phyloP scores from a whole-genome alignment of 2,888 invertebrate genomes.

The Alcis repandata region DNA sequence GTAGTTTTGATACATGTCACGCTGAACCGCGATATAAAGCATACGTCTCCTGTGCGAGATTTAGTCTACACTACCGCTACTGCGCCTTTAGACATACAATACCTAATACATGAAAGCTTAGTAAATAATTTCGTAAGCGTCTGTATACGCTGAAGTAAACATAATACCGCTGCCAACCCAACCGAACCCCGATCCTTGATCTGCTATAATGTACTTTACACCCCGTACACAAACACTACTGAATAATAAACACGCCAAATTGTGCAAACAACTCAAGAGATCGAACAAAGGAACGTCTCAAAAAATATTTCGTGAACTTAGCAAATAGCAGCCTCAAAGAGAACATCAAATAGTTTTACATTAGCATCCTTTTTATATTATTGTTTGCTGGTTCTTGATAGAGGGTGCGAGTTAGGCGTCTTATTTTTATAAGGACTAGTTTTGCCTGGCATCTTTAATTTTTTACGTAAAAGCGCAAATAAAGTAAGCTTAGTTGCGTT shows the following conservation, averaged over 20 bases:
- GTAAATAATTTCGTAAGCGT: too few relatives aligned
- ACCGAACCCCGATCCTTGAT: conserved; percentile 28
- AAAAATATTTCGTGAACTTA: conserved; percentile 65
- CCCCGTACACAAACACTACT: conserved; percentile 58
- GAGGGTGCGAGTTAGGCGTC: conserved; percentile 9
- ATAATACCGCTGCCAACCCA: conserved; percentile 10
- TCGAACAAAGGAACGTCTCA: conserved; percentile 54
- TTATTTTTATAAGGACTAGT: conserved; percentile 20
- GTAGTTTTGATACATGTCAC: too few relatives aligned
- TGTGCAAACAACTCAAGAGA: conserved; percentile 63
- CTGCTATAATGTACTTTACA: conserved; percentile 53
- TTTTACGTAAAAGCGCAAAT: too few relatives aligned
- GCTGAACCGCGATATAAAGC: too few relatives aligned
- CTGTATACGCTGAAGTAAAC: neutral
- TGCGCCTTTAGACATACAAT: too few relatives aligned
- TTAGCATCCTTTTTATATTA: conserved; percentile 68
- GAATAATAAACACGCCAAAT: conserved; percentile 69
- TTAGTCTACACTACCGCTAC: too few relatives aligned
- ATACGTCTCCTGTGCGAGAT: too few relatives aligned
- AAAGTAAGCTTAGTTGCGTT: too few relatives aligned
- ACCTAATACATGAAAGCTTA: too few relatives aligned
- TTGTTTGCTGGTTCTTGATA: conserved; percentile 55
- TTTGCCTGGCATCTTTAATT: neutral
- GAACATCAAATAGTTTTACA: conserved; percentile 79
- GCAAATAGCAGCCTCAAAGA: conserved; percentile 66